These are phyloP conservation scores for Psephotus haematonotus DNA, from an alignment of 2,113 vertebrate species.

Conservation along the genomic window DNA sequence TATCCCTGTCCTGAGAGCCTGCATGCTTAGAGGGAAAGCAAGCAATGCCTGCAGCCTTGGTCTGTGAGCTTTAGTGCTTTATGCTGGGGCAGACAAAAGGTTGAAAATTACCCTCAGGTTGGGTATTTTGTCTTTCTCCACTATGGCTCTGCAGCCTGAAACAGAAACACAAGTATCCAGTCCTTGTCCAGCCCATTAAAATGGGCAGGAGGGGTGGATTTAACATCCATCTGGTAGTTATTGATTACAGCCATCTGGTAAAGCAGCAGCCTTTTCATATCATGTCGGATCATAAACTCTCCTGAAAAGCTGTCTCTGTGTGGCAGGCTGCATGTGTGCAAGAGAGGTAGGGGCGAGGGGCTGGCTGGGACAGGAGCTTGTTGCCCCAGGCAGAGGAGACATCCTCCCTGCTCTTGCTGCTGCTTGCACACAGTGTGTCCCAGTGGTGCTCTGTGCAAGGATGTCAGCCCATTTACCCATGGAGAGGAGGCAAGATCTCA, in stretches of 20 bases:
- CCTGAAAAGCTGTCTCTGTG: slow-evolving; percentile 40
- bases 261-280: slow-evolving; percentile 47
- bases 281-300: slow-evolving; percentile 45
- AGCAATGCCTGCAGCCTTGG: neutral
- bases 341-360: slow-evolving; percentile 36
- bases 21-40: neutral
- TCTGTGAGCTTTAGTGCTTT: neutral
- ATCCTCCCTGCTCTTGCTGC: neutral
- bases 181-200: slow-evolving; percentile 17
- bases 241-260: slow-evolving; percentile 78
- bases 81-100: neutral
- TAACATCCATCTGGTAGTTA: slow-evolving; percentile 73
- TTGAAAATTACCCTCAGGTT: neutral
- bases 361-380: neutral
- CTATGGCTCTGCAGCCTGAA: neutral
- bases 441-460: neutral
- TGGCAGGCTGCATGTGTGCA: neutral
- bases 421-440: neutral
- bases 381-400: neutral
- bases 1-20: neutral
- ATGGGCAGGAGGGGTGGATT: slow-evolving; percentile 23
- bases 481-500: neutral
- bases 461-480: fast-evolving
- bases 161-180: neutral
- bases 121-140: neutral